phyloP scores from a whole-genome alignment of 2,888 invertebrate genomes.

The Leucoptera coffeella region DNA sequence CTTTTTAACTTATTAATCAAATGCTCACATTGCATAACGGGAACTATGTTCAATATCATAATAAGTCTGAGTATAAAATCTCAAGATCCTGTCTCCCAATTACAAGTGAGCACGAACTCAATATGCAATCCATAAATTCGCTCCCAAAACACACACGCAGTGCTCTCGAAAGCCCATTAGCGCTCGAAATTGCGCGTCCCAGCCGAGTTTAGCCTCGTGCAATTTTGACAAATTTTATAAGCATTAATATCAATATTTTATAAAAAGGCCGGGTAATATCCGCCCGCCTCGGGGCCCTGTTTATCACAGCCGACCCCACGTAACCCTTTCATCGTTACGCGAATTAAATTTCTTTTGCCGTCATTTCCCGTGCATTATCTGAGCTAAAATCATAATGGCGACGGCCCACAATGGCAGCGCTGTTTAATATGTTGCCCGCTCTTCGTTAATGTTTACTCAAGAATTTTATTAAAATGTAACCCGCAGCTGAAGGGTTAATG shows the following conservation, averaged over 20 bases:
- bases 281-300: too few species aligned
- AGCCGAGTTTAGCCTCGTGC: too few species aligned
- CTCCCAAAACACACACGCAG: too few species aligned
- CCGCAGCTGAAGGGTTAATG: slow-evolving; percentile 25
- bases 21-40: too few species aligned
- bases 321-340: slow-evolving; percentile 51
- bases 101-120: too few species aligned
- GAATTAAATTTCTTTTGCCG: slow-evolving; percentile 54
- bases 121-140: too few species aligned
- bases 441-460: slow-evolving; percentile 46
- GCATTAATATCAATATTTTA: slow-evolving; percentile 49
- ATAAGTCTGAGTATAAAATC: too few species aligned
- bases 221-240: slow-evolving; percentile 46
- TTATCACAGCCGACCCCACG: slow-evolving; percentile 39
- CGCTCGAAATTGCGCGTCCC: too few species aligned
- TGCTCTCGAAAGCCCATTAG: too few species aligned
- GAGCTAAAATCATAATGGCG: slow-evolving; percentile 48
- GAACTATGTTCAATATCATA: too few species aligned
- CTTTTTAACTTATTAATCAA: too few species aligned
- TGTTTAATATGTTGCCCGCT: slow-evolving; percentile 16
- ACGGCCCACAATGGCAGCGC: slow-evolving; percentile 27
- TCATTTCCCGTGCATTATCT: slow-evolving; percentile 54
- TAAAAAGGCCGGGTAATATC: slow-evolving; percentile 45
- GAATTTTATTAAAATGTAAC: slow-evolving; percentile 51
- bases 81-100: too few species aligned